Evolutionary conservation across 2,888 invertebrate genomes (phyloP).

Genomic region (Drosophila fulvimacula): DNA sequence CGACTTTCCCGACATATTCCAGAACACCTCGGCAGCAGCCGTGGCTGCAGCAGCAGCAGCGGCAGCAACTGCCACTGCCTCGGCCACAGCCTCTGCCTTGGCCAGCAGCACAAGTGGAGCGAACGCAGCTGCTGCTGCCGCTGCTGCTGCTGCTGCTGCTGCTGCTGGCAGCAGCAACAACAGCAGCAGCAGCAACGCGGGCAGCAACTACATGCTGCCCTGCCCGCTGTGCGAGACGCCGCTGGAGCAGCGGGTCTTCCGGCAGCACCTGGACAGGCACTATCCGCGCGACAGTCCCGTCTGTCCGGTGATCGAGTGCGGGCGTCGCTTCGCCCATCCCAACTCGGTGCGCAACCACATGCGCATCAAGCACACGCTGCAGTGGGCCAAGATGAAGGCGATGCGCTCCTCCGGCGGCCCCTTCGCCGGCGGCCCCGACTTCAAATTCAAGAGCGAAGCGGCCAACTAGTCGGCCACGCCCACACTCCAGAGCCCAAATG

Average conservation of each 20-base stretch:
- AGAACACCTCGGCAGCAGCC: constrained; percentile 84
- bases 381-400: constrained; percentile 94
- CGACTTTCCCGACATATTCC: constrained; percentile 83
- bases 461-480: constrained; percentile 64
- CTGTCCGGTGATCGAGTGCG: constrained; percentile 91
- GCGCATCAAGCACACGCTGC: constrained; percentile 92
- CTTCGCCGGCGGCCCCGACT: constrained; percentile 84
- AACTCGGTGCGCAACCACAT: constrained; percentile 95
- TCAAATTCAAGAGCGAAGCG: constrained; percentile 83
- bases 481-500: constrained; percentile 1
- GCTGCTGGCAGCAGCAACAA: constrained; percentile 46
- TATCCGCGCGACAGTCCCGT: constrained; percentile 93
- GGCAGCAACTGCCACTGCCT: constrained; percentile 72
- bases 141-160: constrained; percentile 40
- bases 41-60: constrained; percentile 83
- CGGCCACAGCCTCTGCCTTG: constrained; percentile 60
- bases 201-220: constrained; percentile 85
- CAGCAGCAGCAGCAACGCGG: constrained; percentile 35
- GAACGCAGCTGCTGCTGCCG: constrained; percentile 1
- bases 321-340: constrained; percentile 91
- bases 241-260: constrained; percentile 88
- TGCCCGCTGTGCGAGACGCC: constrained; percentile 91
- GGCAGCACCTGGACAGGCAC: constrained; percentile 92
- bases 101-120: constrained; percentile 37
- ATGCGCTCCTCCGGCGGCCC: constrained; percentile 85